Conservation (phyloP, 2,113 vertebrate species). For the Chloroceryle aenea region DNA sequence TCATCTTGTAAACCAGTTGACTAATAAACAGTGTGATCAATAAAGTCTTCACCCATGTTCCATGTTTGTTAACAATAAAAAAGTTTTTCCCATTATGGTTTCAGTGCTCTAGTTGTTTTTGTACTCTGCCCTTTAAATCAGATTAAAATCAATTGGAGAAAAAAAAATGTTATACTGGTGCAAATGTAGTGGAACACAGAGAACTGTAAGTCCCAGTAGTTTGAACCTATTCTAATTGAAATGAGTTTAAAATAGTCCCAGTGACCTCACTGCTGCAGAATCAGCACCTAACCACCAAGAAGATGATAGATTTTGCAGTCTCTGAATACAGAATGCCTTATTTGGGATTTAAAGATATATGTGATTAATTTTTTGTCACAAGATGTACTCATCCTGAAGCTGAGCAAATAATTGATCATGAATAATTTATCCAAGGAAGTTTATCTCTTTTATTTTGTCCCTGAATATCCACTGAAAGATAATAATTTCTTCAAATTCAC, state of each 20-base stretch:
- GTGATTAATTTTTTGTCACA: slow-evolving; percentile 67
- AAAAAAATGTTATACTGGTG: background rate
- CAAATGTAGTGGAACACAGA: background rate
- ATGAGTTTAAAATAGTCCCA: slow-evolving; percentile 35
- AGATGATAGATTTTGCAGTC: background rate
- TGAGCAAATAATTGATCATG: slow-evolving; percentile 59
- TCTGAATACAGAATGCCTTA: slow-evolving; percentile 47
- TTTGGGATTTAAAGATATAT: slow-evolving; percentile 59
- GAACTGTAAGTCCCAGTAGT: background rate
- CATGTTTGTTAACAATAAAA: background rate
- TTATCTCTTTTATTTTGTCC: slow-evolving; percentile 44
- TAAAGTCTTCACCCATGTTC: background rate
- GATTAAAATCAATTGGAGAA: background rate
- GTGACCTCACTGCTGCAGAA: slow-evolving; percentile 7
- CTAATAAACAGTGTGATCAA: background rate
- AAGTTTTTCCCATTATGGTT: background rate
- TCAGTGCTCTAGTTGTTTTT: background rate
- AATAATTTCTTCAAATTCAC: slow-evolving; percentile 36
- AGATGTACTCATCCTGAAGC: slow-evolving; percentile 39
- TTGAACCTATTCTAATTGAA: slow-evolving; percentile 22
- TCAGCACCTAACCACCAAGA: background rate
- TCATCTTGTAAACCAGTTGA: background rate
- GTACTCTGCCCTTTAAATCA: background rate
- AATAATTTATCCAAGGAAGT: slow-evolving; percentile 63
- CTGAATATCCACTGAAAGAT: slow-evolving; percentile 47